Percentiles rank a stretch among this genome's conserved stretches.
Evolutionary conservation across 2,888 invertebrate genomes (phyloP).

Genomic region (Epistrophe eligans): DNA sequence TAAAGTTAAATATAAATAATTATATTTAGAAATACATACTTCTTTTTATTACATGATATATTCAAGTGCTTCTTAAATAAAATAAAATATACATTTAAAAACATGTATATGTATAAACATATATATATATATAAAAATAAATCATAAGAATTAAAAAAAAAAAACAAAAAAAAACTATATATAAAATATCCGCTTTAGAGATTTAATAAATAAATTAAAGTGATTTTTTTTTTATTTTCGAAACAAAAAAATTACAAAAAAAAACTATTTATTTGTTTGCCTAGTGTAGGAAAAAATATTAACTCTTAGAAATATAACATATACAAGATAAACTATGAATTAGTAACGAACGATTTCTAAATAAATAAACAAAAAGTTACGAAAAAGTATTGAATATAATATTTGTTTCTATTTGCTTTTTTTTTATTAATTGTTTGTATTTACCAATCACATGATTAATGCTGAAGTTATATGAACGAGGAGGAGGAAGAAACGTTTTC

Average conservation of each 20-base stretch:
- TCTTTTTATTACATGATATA: conserved; percentile 83
- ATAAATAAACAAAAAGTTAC: conserved; percentile 58
- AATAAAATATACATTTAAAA: conserved; percentile 80
- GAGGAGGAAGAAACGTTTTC: too few relatives aligned
- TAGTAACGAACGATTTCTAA: conserved; percentile 67
- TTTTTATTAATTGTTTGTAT: not conserved
- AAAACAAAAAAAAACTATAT: conserved; percentile 72
- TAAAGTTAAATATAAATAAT: conserved; percentile 73
- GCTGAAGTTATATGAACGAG: too few relatives aligned
- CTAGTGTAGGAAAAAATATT: conserved; percentile 47
- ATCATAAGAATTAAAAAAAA: conserved; percentile 73
- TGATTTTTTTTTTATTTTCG: conserved; percentile 66
- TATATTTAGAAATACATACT: conserved; percentile 78
- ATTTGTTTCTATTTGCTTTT: conserved; percentile 37
- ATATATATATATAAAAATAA: conserved; percentile 71
- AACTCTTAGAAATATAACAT: conserved; percentile 57
- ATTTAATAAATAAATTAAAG: conserved; percentile 76
- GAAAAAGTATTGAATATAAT: conserved; percentile 54
- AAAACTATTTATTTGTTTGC: conserved; percentile 71
- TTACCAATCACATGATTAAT: too few relatives aligned
- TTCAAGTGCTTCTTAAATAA: conserved; percentile 84
- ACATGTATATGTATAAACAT: conserved; percentile 77
- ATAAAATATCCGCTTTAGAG: conserved; percentile 79
- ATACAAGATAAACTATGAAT: conserved; percentile 64
- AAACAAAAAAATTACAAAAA: conserved; percentile 59